Base-by-base conservation (phyloP, 1,140 invertebrate species). In the Aplysia californica region DNA sequence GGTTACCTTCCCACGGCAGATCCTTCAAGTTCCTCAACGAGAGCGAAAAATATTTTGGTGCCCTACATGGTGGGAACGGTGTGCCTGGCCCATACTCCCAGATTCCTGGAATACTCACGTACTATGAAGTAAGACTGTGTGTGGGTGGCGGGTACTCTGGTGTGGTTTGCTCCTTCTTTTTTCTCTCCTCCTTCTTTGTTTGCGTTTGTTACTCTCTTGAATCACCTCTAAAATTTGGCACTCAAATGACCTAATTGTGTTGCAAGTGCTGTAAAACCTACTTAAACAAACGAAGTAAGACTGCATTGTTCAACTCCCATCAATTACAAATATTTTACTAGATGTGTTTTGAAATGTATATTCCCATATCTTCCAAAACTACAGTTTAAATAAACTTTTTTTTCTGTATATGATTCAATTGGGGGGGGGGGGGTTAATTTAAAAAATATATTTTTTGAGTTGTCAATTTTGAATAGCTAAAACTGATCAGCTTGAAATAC, bases 81-180 rank as follows among this genome's bases (percentile, higher is more conserved):
- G 21, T 21, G 4, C 65, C 74, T 1, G 65, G 74, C 5, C 74
- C 65, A 33, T 76, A 76, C 65, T 58, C 74, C 3, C 23, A 39
- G 21, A 20, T 23, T 23, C 4, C 4, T n/a, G 74, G 74, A 1
- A 29, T 76, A 1, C 64, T 76, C 44, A 50, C 64, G 2, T 76
- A 21, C 50, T 76, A 68, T 69, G 74, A 76, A 66, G 74, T 76
- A 29, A 36, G 66, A 61, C 20, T 18, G 26, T 61, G 44, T n/a
- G n/a, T n/a, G n/a, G n/a, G n/a, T n/a, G n/a, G n/a, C n/a, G n/a
- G n/a, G n/a, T n/a, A n/a, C n/a, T n/a, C n/a, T n/a, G n/a, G n/a
- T n/a, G n/a, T n/a, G n/a, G n/a, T n/a, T n/a, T n/a, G n/a, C n/a
- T n/a, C n/a, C n/a, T n/a, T n/a, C n/a, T n/a, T n/a, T n/a, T n/a